phyloP scores from a whole-genome alignment of 2,888 invertebrate genomes.

The Sinhomidia bicolor region DNA sequence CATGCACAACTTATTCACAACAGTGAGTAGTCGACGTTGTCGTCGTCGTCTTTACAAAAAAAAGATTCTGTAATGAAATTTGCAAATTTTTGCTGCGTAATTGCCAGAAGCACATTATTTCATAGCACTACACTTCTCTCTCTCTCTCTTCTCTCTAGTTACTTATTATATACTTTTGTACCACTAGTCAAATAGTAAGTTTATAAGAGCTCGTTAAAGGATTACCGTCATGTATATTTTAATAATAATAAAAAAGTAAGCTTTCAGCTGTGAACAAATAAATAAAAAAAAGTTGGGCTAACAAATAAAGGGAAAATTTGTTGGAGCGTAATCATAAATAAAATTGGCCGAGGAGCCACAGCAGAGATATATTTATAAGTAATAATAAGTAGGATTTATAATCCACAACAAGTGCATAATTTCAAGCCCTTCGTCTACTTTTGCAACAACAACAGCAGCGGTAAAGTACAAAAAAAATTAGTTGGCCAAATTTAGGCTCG shows the following conservation, averaged over 20 bases:
- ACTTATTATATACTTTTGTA: constrained; percentile 38
- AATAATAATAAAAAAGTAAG: constrained; percentile 48
- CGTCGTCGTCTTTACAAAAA: not conserved
- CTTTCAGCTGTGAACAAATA: constrained; percentile 46
- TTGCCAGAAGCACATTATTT: constrained; percentile 52
- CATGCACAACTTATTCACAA: constrained; percentile 50
- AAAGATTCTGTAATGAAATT: constrained; percentile 48
- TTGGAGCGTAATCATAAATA: constrained; percentile 60
- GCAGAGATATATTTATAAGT: not conserved
- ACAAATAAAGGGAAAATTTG: constrained; percentile 35
- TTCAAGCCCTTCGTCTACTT: not conserved
- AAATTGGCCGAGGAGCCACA: constrained; percentile 23
- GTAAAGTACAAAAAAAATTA: not conserved
- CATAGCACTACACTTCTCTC: constrained; percentile 26
- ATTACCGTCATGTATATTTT: constrained; percentile 49
- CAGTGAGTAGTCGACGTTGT: not conserved
- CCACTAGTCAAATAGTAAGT: constrained; percentile 25
- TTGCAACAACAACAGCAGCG: not conserved
- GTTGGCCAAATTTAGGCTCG: not conserved
- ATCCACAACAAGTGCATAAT: constrained; percentile 13
- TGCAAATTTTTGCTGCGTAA: constrained; percentile 66
- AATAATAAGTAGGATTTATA: not conserved
- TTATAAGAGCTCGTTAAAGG: constrained; percentile 52
- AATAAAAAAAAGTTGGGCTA: constrained; percentile 49
- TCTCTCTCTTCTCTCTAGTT: no score